Evolutionary conservation across 1,140 invertebrate species (phyloP).

Genomic region (Pollicipes pollicipes): DNA sequence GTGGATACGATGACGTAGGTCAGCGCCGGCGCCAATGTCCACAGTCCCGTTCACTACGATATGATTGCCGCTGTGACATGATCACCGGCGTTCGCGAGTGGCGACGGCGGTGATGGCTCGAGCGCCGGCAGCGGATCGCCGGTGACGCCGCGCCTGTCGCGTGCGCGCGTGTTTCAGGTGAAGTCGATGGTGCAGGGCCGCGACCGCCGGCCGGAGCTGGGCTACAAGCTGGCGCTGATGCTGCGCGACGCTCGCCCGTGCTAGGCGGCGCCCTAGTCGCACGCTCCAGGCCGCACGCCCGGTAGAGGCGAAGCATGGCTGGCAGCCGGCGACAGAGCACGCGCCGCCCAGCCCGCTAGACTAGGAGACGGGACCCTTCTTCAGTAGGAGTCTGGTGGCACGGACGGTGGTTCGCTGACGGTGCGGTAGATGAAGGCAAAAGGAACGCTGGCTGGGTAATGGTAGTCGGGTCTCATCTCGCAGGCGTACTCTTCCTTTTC

Average conservation of each 20-base stretch:
- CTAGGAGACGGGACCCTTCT: no score
- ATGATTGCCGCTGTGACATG: neutral
- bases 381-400: no score
- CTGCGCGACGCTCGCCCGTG: slow-evolving; percentile 24
- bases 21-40: neutral
- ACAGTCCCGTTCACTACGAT: neutral
- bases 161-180: slow-evolving; percentile 33
- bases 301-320: no score
- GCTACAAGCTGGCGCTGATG: slow-evolving; percentile 67
- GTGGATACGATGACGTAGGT: neutral
- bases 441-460: no score
- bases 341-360: no score
- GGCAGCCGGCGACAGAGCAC: no score
- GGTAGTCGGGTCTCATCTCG: no score
- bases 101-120: neutral
- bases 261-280: neutral
- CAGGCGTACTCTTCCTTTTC: no score
- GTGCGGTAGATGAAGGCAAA: no score
- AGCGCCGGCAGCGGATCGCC: neutral
- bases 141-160: neutral
- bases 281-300: no score
- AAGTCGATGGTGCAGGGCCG: slow-evolving; percentile 65
- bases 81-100: no score
- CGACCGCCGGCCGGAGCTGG: slow-evolving; percentile 65
- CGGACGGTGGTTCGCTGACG: no score